Evolutionary conservation across 2,113 vertebrate genomes (phyloP).

Genomic region (Thunnus thynnus): DNA sequence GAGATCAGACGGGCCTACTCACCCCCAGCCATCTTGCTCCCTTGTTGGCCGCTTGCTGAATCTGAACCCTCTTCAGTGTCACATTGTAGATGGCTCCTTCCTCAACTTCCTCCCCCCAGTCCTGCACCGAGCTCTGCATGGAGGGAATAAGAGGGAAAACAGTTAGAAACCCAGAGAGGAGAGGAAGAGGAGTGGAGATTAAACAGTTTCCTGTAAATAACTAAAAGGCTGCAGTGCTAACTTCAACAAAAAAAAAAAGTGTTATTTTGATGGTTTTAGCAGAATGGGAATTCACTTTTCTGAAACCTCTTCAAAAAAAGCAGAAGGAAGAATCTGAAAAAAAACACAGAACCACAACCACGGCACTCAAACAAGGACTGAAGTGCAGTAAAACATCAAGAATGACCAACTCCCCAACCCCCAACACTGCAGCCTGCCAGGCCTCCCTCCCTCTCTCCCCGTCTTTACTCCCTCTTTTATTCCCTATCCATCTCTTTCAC

Average conservation of each 20-base stretch:
- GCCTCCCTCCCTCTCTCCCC: constrained; percentile 43
- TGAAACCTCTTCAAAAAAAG: constrained; percentile 13
- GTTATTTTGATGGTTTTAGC: constrained; percentile 3
- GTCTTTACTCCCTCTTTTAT: constrained; percentile 71
- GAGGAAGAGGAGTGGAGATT: not conserved
- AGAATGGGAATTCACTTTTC: constrained; percentile 15
- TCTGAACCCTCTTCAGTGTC: constrained; percentile 95
- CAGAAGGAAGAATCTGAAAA: constrained; percentile 11
- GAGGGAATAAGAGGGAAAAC: not conserved
- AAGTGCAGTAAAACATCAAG: constrained; percentile 71
- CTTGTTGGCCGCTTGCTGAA: constrained; percentile 97
- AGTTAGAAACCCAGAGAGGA: constrained; percentile 7
- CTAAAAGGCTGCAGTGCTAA: not conserved
- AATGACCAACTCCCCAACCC: constrained; percentile 72
- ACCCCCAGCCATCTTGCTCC: constrained; percentile 90
- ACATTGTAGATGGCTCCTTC: constrained; percentile 97
- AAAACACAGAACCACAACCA: constrained; percentile 16
- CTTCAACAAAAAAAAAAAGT: constrained; percentile 8
- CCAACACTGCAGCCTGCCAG: constrained; percentile 62
- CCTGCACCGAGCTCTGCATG: constrained; percentile 93
- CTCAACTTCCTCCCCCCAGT: constrained; percentile 97
- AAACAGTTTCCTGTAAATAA: not conserved
- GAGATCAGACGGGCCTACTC: constrained; percentile 55
- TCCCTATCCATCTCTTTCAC: constrained; percentile 70
- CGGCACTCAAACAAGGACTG: constrained; percentile 24